These are phyloP conservation scores for Galbula dea DNA, from an alignment of 2,113 vertebrate genomes.

Conservation along the genomic window DNA sequence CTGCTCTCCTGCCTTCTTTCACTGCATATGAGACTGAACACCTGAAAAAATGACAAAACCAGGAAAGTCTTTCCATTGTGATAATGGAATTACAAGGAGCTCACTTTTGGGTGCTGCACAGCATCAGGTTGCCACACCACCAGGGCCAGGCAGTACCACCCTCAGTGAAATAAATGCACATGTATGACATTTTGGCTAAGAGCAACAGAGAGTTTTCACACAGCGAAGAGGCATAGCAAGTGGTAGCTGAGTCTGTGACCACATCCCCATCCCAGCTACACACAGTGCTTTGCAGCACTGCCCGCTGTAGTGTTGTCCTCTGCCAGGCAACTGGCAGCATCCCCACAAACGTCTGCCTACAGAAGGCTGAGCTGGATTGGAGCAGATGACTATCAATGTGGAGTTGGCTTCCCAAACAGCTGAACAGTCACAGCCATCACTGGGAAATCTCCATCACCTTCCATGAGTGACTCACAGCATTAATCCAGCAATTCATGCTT, in stretches of 20 bases:
- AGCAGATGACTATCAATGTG: rapidly evolving
- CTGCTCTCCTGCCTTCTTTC: background rate
- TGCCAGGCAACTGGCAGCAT: background rate
- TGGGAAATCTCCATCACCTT: background rate
- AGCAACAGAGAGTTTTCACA: background rate
- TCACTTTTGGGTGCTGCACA: background rate
- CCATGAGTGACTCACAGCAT: background rate
- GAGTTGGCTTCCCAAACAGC: background rate
- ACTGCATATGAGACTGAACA: background rate
- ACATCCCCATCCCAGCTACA: background rate
- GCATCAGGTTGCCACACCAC: background rate
- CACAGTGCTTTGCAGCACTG: background rate
- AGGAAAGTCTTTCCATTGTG: background rate
- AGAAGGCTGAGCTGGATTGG: background rate
- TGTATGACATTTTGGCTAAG: background rate
- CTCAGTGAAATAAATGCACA: background rate
- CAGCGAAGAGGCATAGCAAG: background rate
- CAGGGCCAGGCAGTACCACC: background rate
- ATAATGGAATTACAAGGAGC: background rate
- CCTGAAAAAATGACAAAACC: background rate
- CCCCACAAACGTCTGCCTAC: background rate
- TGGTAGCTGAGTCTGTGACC: background rate
- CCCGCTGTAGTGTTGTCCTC: background rate
- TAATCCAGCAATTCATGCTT: background rate
- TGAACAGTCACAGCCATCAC: background rate